Conservation (phyloP, 2,113 vertebrate species). For the Chloroceryle aenea region DNA sequence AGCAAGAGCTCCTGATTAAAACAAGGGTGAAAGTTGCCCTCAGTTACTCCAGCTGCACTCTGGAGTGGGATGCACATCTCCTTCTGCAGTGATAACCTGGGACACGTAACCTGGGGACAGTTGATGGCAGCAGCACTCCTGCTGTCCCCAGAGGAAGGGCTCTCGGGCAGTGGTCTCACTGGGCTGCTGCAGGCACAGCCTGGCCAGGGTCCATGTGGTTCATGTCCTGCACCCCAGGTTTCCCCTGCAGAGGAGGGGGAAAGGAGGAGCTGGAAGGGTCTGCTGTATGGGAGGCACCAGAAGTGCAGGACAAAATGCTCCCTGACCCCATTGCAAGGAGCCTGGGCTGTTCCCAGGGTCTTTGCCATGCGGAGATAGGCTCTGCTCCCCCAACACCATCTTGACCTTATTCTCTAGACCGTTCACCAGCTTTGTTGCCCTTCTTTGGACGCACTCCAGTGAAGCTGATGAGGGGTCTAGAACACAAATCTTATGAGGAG, state of each 20-base stretch:
- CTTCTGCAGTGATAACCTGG: too few relatives aligned
- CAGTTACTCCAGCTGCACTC: neutral
- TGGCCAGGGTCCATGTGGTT: fast-evolving
- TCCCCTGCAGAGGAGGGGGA: neutral
- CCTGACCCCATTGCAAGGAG: fast-evolving
- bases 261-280: fast-evolving
- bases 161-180: fast-evolving
- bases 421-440: too few relatives aligned
- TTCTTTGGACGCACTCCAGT: too few relatives aligned
- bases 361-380: fast-evolving
- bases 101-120: neutral
- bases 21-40: fast-evolving
- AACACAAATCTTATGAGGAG: too few relatives aligned
- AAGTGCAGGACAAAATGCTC: fast-evolving
- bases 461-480: too few relatives aligned
- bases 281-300: fast-evolving
- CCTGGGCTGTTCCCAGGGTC: neutral
- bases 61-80: neutral
- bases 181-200: fast-evolving
- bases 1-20: neutral
- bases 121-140: fast-evolving
- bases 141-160: neutral
- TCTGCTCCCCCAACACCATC: fast-evolving
- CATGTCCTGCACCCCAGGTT: fast-evolving
- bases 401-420: neutral